Evolutionary conservation across 2,797 vertebrate genomes (phyloP).

Genomic region (Myotis daubentonii): DNA sequence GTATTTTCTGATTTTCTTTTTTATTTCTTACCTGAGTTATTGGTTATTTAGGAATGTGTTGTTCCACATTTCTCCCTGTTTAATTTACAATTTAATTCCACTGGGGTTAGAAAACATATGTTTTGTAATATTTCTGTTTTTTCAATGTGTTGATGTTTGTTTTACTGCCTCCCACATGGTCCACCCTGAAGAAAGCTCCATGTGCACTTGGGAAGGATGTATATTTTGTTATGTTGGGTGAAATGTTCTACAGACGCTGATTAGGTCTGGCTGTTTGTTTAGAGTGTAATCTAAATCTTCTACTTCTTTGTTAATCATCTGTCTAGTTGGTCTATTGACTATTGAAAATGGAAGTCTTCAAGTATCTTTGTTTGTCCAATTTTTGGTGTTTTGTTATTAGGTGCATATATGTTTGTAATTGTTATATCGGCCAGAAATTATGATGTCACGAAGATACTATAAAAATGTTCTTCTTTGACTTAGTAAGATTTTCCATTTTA

Average conservation of each 20-base stretch:
- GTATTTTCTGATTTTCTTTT: not conserved
- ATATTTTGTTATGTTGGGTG: not conserved
- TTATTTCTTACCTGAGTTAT: not conserved
- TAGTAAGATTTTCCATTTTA: not conserved
- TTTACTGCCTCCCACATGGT: not conserved
- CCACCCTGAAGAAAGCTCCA: not conserved
- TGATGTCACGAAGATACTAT: no score
- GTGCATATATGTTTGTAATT: not conserved
- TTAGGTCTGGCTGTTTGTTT: not conserved
- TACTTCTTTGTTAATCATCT: not conserved
- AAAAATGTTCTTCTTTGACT: not conserved
- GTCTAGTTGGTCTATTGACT: not conserved
- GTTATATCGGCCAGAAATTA: not conserved
- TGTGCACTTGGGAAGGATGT: not conserved
- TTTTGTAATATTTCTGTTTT: not conserved
- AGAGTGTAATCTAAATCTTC: not conserved
- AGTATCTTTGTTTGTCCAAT: not conserved
- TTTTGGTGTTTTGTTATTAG: not conserved
- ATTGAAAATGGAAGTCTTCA: not conserved
- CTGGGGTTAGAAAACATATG: not conserved
- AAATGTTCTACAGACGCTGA: not conserved
- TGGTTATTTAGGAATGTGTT: not conserved
- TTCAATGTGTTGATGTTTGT: not conserved
- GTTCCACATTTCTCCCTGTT: not conserved
- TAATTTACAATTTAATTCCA: not conserved